Percentiles rank a stretch among this genome's conserved stretches.
phyloP scores from a whole-genome alignment of 2,888 invertebrate genomes.

The Anagyrus pseudococci region DNA sequence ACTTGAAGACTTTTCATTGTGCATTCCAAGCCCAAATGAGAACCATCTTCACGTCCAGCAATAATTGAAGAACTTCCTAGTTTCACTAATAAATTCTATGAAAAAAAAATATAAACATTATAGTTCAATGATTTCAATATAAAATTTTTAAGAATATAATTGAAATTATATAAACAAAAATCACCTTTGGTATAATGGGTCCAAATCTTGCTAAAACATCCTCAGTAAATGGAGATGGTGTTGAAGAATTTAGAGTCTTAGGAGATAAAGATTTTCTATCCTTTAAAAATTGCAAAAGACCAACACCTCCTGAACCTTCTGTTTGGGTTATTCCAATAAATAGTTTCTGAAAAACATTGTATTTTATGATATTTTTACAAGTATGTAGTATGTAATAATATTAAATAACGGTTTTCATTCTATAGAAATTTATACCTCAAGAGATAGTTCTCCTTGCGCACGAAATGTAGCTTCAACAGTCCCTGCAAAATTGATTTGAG shows the following conservation, averaged over 20 bases:
- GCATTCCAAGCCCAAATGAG: slow-evolving; percentile 75
- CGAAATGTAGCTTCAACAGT: slow-evolving; percentile 79
- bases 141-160: background rate
- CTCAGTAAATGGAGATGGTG: slow-evolving; percentile 42
- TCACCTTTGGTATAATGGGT: slow-evolving; percentile 82
- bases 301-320: slow-evolving; percentile 62
- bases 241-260: slow-evolving; percentile 41
- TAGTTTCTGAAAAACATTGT: slow-evolving; percentile 66
- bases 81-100: slow-evolving; percentile 76
- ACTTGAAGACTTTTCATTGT: slow-evolving; percentile 72
- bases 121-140: slow-evolving; percentile 13
- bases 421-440: slow-evolving; percentile 68
- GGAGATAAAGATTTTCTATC: slow-evolving; percentile 54
- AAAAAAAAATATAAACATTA: slow-evolving; percentile 41
- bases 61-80: slow-evolving; percentile 75
- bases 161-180: background rate
- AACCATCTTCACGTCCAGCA: slow-evolving; percentile 71
- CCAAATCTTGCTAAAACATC: slow-evolving; percentile 67
- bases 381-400: background rate
- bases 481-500: slow-evolving; percentile 76
- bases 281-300: slow-evolving; percentile 56
- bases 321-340: slow-evolving; percentile 69
- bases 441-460: slow-evolving; percentile 83
- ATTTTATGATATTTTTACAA: slow-evolving; percentile 7
- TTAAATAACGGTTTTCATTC: background rate